A percentile compares a stretch with the other conserved stretches of the same genome.
These are phyloP conservation scores for Pomphorhynchus laevis DNA, from an alignment of 1,140 invertebrate genomes.

Conservation along the genomic window DNA sequence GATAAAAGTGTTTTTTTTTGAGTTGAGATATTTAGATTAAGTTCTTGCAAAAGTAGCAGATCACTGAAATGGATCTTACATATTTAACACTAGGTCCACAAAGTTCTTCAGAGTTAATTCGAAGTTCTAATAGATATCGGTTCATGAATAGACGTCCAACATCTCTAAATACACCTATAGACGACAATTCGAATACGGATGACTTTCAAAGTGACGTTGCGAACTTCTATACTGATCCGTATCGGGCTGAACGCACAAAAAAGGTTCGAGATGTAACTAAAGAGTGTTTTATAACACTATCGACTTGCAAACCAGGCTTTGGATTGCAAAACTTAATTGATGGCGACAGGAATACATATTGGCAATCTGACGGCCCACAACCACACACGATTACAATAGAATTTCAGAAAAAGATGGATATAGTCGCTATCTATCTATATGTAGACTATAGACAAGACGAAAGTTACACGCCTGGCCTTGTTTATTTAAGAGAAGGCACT, in stretches of 20 bases:
- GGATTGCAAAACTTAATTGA: constrained; percentile 79
- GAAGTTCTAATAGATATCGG: too few species aligned
- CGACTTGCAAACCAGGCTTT: constrained; percentile 91
- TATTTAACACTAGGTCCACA: too few species aligned
- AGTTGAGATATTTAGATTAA: too few species aligned
- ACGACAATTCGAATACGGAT: too few species aligned
- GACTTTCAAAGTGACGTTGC: too few species aligned
- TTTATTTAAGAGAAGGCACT: constrained; percentile 63
- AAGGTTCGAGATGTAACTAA: constrained; percentile 59
- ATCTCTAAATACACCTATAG: too few species aligned
- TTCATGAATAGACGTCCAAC: too few species aligned
- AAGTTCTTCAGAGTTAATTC: too few species aligned
- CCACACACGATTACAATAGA: constrained; percentile 91
- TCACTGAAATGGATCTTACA: too few species aligned
- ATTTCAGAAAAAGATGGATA: constrained; percentile 66
- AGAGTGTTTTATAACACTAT: constrained; percentile 82
- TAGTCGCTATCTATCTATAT: constrained; percentile 72
- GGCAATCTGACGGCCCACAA: constrained; percentile 90
- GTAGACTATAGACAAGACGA: constrained; percentile 91
- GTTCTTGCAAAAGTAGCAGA: too few species aligned
- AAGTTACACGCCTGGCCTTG: constrained; percentile 60
- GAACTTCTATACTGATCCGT: constrained; percentile 23
- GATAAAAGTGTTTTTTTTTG: too few species aligned
- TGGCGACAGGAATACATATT: constrained; percentile 73
- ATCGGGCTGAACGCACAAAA: constrained; percentile 23